phyloP scores from a whole-genome alignment of 2,797 vertebrate species.

The Fratercula arctica region DNA sequence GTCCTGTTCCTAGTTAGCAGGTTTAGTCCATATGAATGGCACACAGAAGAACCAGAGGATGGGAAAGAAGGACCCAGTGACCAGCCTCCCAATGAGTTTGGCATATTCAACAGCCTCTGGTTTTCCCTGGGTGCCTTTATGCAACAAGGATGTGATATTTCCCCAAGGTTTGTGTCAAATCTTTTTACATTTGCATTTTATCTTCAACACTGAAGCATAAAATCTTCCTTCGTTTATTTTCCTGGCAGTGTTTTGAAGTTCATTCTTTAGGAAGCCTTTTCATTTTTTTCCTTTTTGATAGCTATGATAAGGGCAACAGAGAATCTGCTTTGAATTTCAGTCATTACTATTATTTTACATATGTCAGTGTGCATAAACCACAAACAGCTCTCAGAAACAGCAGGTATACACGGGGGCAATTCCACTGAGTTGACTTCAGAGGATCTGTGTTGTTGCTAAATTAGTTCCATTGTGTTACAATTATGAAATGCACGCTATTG shows the following conservation, averaged over 20 bases:
- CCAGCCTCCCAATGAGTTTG: slow-evolving; percentile 98
- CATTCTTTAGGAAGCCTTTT: slow-evolving; percentile 6
- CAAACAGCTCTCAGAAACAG: background rate
- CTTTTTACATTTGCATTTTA: slow-evolving; percentile 46
- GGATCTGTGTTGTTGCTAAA: background rate
- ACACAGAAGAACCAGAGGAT: slow-evolving; percentile 96
- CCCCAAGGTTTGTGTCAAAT: slow-evolving; percentile 88
- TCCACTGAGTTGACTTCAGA: background rate
- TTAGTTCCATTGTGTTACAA: background rate
- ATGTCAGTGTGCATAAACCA: background rate
- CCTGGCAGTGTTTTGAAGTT: slow-evolving; percentile 16
- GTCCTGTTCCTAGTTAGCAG: slow-evolving; percentile 98
- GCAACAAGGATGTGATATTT: slow-evolving; percentile 99
- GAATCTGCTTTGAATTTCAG: slow-evolving; percentile 13
- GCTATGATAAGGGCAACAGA: background rate
- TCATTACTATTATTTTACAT: background rate
- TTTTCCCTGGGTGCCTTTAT: slow-evolving; percentile 99
- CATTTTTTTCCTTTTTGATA: background rate
- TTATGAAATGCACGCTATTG: background rate
- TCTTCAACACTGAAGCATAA: slow-evolving; percentile 37
- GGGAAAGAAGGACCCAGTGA: slow-evolving; percentile 93
- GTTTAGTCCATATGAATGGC: slow-evolving; percentile 98
- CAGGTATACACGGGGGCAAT: background rate
- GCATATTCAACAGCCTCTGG: slow-evolving; percentile 99
- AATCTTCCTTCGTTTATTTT: background rate